phyloP scores from a whole-genome alignment of 2,888 invertebrate species.

The Cremastinae sp. region DNA sequence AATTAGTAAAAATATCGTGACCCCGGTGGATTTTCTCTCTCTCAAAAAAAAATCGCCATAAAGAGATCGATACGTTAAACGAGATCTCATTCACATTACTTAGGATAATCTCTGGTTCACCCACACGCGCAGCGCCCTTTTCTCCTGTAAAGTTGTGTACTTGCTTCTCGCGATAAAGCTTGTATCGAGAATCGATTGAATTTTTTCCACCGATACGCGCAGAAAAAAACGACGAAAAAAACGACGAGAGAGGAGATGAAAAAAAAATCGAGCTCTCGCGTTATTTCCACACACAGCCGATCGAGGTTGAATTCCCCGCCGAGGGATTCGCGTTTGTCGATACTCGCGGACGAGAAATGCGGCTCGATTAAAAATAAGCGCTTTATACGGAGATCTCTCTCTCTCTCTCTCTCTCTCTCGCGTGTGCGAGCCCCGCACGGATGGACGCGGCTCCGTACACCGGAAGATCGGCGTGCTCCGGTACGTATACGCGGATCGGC shows the following conservation, averaged over 20 bases:
- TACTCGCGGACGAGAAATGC: conserved; percentile 31
- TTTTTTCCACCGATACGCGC: conserved; percentile 37
- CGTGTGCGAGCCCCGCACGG: background rate
- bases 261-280: background rate
- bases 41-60: conserved; percentile 35
- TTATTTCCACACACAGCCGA: background rate
- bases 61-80: conserved; percentile 46
- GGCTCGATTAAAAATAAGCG: conserved; percentile 51
- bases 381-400: conserved; percentile 42
- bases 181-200: conserved; percentile 63
- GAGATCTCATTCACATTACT: conserved; percentile 57
- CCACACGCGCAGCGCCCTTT: conserved; percentile 1
- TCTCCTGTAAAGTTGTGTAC: conserved; percentile 10
- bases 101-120: conserved; percentile 47
- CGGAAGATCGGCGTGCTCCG: background rate
- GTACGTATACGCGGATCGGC: background rate
- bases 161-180: conserved; percentile 44
- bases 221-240: background rate
- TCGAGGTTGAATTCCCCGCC: background rate
- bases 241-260: background rate
- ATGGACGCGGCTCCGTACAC: conserved; percentile 9
- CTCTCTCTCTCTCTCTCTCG: too few relatives aligned
- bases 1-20: conserved; percentile 39
- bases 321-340: conserved; percentile 14
- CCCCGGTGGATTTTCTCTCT: too few relatives aligned